phyloP scores from a whole-genome alignment of 2,797 vertebrate species.

The Telmatherina bonti region DNA sequence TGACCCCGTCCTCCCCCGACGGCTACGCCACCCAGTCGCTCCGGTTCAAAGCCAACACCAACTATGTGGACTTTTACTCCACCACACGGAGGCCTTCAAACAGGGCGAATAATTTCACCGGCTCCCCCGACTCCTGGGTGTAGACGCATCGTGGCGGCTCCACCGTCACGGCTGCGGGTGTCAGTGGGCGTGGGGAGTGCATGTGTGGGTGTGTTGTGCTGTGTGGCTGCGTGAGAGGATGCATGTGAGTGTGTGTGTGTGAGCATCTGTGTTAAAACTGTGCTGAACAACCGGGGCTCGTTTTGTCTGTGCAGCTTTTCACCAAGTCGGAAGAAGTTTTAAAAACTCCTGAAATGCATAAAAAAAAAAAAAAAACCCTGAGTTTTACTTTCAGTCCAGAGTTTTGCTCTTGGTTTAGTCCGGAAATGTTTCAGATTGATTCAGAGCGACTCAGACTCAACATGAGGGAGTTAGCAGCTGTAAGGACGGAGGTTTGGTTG shows the following conservation, averaged over 20 bases:
- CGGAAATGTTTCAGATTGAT: no score
- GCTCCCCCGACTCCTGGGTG: conserved; percentile 99
- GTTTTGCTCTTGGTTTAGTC: no score
- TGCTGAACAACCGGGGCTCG: conserved; percentile 43
- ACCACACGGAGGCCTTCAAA: conserved; percentile 93
- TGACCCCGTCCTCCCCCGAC: conserved; percentile 87
- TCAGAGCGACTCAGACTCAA: no score
- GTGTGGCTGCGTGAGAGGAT: conserved; percentile 9
- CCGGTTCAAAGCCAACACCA: conserved; percentile 94
- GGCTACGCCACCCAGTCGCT: conserved; percentile 89
- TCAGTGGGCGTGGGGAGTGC: conserved; percentile 20
- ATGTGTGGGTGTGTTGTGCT: not conserved
- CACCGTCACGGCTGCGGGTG: no score
- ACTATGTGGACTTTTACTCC: conserved; percentile 99
- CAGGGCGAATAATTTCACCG: conserved; percentile 94
- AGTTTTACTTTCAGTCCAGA: no score
- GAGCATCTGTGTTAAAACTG: conserved; percentile 56
- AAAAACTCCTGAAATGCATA: not conserved
- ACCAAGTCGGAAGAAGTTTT: conserved; percentile 2
- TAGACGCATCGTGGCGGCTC: conserved; percentile 75
- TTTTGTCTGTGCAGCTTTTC: conserved; percentile 48
- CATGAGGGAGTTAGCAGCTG: no score
- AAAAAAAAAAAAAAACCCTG: no score
- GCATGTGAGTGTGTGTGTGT: conserved; percentile 53
- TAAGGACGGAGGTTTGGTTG: no score